These are phyloP conservation scores for Nesometra sesokonis DNA, from an alignment of 35 echinoderm and acorn worm genomes.

Conservation along the genomic window DNA sequence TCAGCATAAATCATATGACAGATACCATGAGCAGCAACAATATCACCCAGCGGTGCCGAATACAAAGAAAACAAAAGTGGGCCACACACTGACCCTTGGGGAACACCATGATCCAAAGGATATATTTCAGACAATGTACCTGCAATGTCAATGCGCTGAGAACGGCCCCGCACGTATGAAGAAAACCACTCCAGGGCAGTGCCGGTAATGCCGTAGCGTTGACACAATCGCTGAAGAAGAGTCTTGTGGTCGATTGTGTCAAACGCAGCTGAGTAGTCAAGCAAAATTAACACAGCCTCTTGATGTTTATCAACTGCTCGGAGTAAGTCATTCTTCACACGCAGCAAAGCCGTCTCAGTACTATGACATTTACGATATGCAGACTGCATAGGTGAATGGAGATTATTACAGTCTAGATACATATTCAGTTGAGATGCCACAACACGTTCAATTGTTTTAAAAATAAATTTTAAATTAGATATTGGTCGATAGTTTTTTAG, in stretches of 20 bases:
- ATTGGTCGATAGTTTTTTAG: no score
- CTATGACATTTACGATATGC: slow-evolving; percentile 30
- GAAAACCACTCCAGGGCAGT: no score
- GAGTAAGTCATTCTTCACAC: slow-evolving; percentile 40
- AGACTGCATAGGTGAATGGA: no score
- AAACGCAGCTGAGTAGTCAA: slow-evolving; percentile 48
- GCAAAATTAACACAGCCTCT: slow-evolving; percentile 23
- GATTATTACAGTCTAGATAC: no score
- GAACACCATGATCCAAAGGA: background rate
- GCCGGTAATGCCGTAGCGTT: background rate
- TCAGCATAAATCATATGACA: slow-evolving; percentile 8
- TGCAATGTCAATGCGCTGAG: no score
- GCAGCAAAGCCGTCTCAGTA: slow-evolving; percentile 35
- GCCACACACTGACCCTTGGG: background rate
- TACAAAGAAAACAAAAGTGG: background rate
- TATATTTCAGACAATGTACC: no score
- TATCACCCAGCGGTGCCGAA: background rate
- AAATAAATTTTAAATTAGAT: no score
- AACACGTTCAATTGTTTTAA: no score
- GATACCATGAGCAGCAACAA: background rate
- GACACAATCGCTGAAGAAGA: slow-evolving; percentile 5
- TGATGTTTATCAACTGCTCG: slow-evolving; percentile 26
- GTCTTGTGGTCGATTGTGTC: slow-evolving; percentile 19
- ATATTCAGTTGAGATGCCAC: no score
- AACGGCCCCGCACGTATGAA: no score